Evolutionary conservation across 2,888 invertebrate species (phyloP), one percentile per base, ranked within the genome.

Genomic region (Mythimna pallens): DNA sequence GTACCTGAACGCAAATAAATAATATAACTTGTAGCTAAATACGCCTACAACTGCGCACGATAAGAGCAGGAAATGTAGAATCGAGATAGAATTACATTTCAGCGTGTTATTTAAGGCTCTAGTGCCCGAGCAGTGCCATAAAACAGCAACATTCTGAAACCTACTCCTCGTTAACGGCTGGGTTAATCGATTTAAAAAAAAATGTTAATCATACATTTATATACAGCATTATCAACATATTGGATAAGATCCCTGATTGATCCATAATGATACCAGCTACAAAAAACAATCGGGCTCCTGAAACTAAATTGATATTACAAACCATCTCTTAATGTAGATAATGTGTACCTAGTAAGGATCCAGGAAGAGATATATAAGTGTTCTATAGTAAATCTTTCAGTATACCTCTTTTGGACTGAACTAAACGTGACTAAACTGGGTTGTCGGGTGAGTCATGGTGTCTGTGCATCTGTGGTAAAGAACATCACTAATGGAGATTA

Each of bases 41-140:
- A 61, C 64, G 43, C 50, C 40, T 61, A 64, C 47, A 52, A 57
- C 43, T 57, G 67, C 47, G 47, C 62, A 57, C 22, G 36, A 61
- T 52, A 57, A 52, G 7, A 74, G 40, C 43, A 67, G 57, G 61
- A 78, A 73, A 77, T 58, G 47, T 73, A 47, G 40, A 62, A 73
- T 78, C 54, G 64, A 63, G 78, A 73, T 77, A 58, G 54, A 55
- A 65, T 77, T 73, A 78, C 68, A 73, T 52, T 43, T 66, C 64
- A 17, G 72, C 40, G 59, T 67, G 12, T 61, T 68, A 78, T 76
- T 71, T 34, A 72, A 72, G 30, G 30, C 30, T 3, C 30, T 30
- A 30, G 3, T 3, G 30, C 1, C 0, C 30, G 30, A 30, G 1
- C 30, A 30, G 30, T 30, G 2, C 30, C 30, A 30, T 30, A 2